Conservation (phyloP, 1,140 invertebrate species). For the Metopolophium dirhodum region DNA sequence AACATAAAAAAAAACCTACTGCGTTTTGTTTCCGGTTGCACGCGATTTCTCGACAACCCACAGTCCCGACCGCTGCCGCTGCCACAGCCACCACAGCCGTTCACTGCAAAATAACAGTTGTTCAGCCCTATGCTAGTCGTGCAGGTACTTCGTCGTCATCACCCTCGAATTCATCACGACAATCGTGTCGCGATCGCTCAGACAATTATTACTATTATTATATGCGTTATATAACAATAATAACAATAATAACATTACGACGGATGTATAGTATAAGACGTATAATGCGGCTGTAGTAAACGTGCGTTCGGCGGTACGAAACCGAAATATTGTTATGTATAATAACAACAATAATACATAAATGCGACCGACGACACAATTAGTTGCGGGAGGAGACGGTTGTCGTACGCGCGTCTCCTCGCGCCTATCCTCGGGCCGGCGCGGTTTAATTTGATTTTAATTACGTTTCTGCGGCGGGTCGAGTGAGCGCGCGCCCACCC, state of each 20-base stretch:
- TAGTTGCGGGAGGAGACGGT: not conserved
- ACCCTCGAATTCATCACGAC: not conserved
- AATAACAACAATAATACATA: not conserved
- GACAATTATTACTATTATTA: too few relatives aligned
- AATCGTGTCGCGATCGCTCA: not conserved
- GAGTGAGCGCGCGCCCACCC: not conserved
- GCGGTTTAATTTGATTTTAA: constrained; percentile 51
- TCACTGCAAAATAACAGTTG: too few relatives aligned
- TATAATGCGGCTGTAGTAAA: not conserved
- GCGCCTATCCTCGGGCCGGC: not conserved
- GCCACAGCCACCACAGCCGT: too few relatives aligned
- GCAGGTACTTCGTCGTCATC: not conserved
- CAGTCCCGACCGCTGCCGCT: not conserved
- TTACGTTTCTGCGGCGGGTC: not conserved
- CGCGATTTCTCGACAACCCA: not conserved
- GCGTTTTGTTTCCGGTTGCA: not conserved
- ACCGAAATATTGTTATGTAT: not conserved
- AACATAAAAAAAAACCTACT: not conserved
- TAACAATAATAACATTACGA: not conserved
- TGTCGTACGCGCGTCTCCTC: not conserved
- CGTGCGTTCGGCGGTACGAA: not conserved
- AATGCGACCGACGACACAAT: constrained; percentile 1
- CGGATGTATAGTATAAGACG: too few relatives aligned
- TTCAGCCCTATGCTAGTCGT: too few relatives aligned
- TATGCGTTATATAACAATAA: not conserved